Percentiles rank a stretch among this genome's conserved stretches.
These are phyloP conservation scores for Nothoprocta pentlandii DNA, from an alignment of 2,113 vertebrate species.

Conservation along the genomic window DNA sequence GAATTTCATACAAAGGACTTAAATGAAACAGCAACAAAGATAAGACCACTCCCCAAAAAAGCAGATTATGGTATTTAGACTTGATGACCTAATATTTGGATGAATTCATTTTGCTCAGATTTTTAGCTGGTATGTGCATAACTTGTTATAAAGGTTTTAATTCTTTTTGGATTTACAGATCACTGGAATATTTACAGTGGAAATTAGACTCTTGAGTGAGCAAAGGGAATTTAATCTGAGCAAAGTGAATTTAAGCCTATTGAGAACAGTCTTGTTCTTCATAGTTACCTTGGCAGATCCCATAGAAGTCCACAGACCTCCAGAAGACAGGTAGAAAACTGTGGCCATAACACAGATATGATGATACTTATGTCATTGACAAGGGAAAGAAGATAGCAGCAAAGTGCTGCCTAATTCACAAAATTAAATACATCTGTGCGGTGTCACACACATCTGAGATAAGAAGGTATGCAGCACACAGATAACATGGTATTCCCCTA, in stretches of 20 bases:
- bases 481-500: neutral
- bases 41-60: neutral
- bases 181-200: neutral
- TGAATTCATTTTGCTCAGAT: neutral
- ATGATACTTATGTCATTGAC: neutral
- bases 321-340: neutral
- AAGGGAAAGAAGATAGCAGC: neutral
- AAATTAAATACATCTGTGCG: conserved; percentile 9
- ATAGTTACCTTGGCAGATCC: neutral
- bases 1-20: neutral
- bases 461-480: conserved; percentile 31
- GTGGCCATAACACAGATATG: neutral
- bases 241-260: neutral
- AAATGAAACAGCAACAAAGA: neutral
- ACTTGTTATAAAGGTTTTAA: neutral
- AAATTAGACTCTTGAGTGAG: neutral
- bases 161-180: neutral
- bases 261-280: neutral
- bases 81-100: neutral
- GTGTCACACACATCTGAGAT: neutral
- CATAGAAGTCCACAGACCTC: neutral
- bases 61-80: neutral
- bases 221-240: too few species aligned
- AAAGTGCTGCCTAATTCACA: conserved; percentile 23
- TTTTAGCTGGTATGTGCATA: neutral